Evolutionary conservation across 2,113 vertebrate species (phyloP).

Genomic region (Hemiprocne comata): DNA sequence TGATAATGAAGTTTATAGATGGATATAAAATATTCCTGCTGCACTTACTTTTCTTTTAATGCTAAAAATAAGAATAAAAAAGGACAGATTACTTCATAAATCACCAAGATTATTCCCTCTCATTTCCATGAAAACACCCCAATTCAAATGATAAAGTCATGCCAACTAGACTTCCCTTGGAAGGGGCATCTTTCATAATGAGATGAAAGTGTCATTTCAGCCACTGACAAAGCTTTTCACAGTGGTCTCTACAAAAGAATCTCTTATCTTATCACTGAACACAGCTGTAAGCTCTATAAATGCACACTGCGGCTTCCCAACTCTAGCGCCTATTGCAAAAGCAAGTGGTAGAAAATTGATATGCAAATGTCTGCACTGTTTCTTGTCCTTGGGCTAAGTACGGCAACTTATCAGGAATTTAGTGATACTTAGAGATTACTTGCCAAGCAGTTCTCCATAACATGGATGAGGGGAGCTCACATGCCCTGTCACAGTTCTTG

Average conservation of each 20-base stretch:
- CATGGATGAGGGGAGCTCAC: not conserved
- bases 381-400: constrained; percentile 37
- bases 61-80: constrained; percentile 20
- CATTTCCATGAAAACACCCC: not conserved
- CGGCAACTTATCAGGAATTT: constrained; percentile 22
- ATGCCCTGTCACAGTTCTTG: not conserved
- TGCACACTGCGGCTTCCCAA: not conserved
- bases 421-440: constrained; percentile 34
- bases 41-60: constrained; percentile 29
- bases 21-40: constrained; percentile 25
- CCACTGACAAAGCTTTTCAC: constrained; percentile 13
- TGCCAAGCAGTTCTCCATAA: not conserved
- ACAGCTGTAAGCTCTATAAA: constrained; percentile 42
- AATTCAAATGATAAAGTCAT: not conserved
- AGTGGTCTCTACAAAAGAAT: constrained; percentile 7
- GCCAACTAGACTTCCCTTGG: not conserved
- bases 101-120: not conserved
- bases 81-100: not conserved
- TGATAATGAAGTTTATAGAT: constrained; percentile 9
- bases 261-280: constrained; percentile 49
- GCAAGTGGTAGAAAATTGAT: constrained; percentile 1
- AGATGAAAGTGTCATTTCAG: constrained; percentile 12
- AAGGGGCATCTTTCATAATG: constrained; percentile 22
- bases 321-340: not conserved
- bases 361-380: constrained; percentile 47